Evolutionary conservation across 2,888 invertebrate genomes (phyloP).

Genomic region (Pinctada fucata): DNA sequence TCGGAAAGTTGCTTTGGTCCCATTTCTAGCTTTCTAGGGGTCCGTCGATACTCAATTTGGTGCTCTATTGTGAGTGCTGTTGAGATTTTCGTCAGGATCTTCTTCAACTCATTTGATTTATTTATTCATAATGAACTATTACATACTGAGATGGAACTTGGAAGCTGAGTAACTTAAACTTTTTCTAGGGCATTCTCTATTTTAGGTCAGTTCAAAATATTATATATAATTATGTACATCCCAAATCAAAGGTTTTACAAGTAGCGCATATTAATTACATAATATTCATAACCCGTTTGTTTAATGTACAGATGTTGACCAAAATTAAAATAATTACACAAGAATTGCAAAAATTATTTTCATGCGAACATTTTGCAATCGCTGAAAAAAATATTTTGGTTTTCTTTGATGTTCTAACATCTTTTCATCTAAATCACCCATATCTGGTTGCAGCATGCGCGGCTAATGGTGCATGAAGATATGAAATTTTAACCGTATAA

Average conservation of each 20-base stretch:
- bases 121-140: too few relatives aligned
- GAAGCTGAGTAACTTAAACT: neutral
- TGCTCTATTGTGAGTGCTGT: too few relatives aligned
- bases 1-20: too few relatives aligned
- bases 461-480: conserved; percentile 14
- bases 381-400: neutral
- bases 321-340: too few relatives aligned
- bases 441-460: neutral
- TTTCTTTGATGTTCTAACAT: conserved; percentile 3
- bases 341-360: too few relatives aligned
- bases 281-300: too few relatives aligned
- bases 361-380: neutral
- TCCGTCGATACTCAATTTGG: too few relatives aligned
- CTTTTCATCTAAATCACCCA: neutral
- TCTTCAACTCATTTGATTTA: too few relatives aligned
- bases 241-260: neutral
- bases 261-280: neutral
- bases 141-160: neutral
- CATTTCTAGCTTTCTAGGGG: too few relatives aligned
- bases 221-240: neutral
- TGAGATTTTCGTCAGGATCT: too few relatives aligned
- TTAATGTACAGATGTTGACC: too few relatives aligned
- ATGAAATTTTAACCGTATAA: conserved; percentile 9
- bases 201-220: too few relatives aligned
- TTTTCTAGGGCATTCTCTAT: neutral